Conservation (phyloP, 2,888 invertebrate genomes). For the Pachliopta kotzebuea region DNA sequence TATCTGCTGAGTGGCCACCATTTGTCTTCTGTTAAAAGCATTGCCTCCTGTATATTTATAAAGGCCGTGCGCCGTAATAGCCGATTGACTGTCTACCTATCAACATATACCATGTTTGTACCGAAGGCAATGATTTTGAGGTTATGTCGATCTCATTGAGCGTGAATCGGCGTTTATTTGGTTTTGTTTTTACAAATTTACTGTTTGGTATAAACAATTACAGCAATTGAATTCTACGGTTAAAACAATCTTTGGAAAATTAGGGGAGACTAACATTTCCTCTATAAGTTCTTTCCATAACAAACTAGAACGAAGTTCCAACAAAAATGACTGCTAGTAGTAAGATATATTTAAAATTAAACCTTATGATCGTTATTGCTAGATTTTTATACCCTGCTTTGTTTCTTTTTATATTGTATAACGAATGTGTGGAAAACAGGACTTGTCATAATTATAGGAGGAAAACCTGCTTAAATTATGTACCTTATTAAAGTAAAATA, state of each 20-base stretch:
- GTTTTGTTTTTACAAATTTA: not conserved
- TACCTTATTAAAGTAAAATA: not conserved
- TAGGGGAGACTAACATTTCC: no score
- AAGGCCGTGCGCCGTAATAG: constrained; percentile 39
- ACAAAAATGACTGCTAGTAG: no score
- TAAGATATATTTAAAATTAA: no score
- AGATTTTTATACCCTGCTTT: no score
- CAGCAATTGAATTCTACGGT: not conserved
- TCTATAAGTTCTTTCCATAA: no score
- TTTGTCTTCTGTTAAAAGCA: constrained; percentile 76
- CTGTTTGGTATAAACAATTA: not conserved
- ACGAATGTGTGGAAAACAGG: no score
- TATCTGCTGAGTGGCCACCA: constrained; percentile 44
- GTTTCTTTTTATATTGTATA: no score
- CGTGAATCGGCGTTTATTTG: not conserved
- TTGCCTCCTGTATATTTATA: constrained; percentile 79
- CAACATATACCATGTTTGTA: not conserved
- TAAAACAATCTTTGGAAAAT: not conserved
- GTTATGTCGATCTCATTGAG: constrained; percentile 9
- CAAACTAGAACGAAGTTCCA: no score
- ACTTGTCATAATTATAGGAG: no score
- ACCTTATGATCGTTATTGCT: no score
- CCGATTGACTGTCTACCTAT: constrained; percentile 9
- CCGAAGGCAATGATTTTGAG: not conserved
- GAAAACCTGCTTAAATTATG: not conserved